Conservation (phyloP, 2,888 invertebrate species). For the Clitarchus hookeri region DNA sequence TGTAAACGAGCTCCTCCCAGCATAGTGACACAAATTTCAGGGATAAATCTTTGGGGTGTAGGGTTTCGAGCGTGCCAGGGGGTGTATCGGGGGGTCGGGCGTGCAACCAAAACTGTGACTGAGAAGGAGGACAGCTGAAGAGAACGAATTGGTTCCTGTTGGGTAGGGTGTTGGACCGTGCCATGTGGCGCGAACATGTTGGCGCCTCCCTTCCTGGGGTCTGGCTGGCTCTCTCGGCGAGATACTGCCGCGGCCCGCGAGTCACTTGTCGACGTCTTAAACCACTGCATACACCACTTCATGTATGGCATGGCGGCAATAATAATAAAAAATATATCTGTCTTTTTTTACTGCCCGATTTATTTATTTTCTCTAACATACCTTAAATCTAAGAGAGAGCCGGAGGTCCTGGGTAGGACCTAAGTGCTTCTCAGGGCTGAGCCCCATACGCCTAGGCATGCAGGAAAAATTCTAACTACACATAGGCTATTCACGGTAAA, state of each 20-base stretch:
- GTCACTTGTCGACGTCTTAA: not conserved
- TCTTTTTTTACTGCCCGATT: too few relatives aligned
- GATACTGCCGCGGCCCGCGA: not conserved
- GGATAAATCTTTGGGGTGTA: conserved; percentile 21
- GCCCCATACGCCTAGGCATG: too few relatives aligned
- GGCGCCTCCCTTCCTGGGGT: not conserved
- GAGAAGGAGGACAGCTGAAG: conserved; percentile 21
- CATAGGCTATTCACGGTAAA: too few relatives aligned
- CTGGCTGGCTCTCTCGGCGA: not conserved
- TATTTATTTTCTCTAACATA: too few relatives aligned
- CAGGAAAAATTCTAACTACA: too few relatives aligned
- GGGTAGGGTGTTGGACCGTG: not conserved
- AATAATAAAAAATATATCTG: too few relatives aligned
- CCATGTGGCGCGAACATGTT: conserved; percentile 5
- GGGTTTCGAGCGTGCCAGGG: not conserved
- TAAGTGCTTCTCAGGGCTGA: too few relatives aligned
- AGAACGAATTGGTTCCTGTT: conserved; percentile 25
- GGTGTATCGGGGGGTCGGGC: not conserved
- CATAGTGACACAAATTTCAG: conserved; percentile 32
- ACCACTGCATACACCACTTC: too few relatives aligned
- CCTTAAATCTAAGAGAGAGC: too few relatives aligned
- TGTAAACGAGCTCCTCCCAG: conserved; percentile 32
- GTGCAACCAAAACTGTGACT: conserved; percentile 25
- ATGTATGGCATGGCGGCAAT: too few relatives aligned
- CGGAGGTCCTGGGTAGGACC: too few relatives aligned